Evolutionary conservation across 2,797 vertebrate genomes (phyloP), one percentile per base, ranked within the genome.

Genomic region (Pseudochirops cupreus): DNA sequence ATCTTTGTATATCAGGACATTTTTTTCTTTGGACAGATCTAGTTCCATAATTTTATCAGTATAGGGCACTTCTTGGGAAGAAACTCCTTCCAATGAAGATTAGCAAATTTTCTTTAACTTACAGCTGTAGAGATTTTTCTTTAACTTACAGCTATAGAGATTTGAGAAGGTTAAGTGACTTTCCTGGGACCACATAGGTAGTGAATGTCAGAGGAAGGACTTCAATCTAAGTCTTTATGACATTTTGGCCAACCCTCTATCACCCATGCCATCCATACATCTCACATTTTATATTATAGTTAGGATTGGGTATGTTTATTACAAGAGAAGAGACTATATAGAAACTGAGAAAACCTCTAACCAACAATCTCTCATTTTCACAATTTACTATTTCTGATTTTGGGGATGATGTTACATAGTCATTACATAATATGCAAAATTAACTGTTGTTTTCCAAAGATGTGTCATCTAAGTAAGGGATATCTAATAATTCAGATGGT

Each of bases 271-370:
- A 18, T 39, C 67, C n/a, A 29, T 46, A 46, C 18, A 50, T 26
- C 74, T 87, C 39, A 87, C 21, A 50, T 87, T 46, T 46, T 87
- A 82, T 87, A 50, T 87, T 87, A 46, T 7, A 26, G 24, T 82
- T 82, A 24, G n/a, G 18, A 46, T 46, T 46, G 18, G 18, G 6
- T 82, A 10, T 67, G 59, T 67, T 67, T 33, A 14, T 58, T 67
- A n/a, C 31, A 74, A n/a, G 31, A 74, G 62, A 58, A 62, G 59
- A n/a, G 18, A 0, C 67, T 31, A 91, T 93, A 52, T 55, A 92
- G 62, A 92, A 96, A 87, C 31, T 54, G 6, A 92, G 56, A 53
- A 5, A 90, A 46, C 31, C 91, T 74, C 57, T 74, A 21, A 93
- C 67, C 1, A 31, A 82, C 21, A 24, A 12, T 87, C 14, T 39